These are phyloP conservation scores for Amyelois transitella DNA, from an alignment of 1,140 invertebrate species.

Conservation along the genomic window DNA sequence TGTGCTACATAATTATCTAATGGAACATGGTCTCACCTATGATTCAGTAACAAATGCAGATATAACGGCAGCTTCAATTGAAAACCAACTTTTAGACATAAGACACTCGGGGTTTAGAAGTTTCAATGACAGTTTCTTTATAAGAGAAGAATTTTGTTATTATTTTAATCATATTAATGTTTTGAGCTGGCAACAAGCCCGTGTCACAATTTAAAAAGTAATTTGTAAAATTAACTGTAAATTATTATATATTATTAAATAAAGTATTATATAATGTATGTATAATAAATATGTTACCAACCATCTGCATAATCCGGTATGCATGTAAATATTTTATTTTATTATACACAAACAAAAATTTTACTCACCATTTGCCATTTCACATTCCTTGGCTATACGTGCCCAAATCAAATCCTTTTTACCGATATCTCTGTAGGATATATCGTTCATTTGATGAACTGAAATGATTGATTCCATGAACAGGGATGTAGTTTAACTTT, in stretches of 20 bases:
- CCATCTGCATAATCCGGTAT: not conserved
- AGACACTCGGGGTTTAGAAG: no score
- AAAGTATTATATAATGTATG: not conserved
- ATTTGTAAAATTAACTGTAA: not conserved
- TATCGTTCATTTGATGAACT: slow-evolving; percentile 8
- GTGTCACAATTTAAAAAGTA: not conserved
- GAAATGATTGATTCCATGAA: no score
- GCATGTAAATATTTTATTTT: not conserved
- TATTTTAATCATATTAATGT: not conserved
- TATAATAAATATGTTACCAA: not conserved
- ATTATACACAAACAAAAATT: slow-evolving; percentile 3
- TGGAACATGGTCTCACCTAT: slow-evolving; percentile 10
- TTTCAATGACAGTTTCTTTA: no score
- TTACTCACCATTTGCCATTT: slow-evolving; percentile 12
- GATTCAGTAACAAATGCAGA: no score
- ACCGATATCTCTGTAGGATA: slow-evolving; percentile 6
- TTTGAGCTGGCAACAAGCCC: not conserved
- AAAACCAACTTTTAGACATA: no score
- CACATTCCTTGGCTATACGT: slow-evolving; percentile 9
- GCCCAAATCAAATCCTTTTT: slow-evolving; percentile 12
- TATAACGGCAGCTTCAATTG: no score
- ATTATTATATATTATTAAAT: no score
- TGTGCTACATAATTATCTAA: slow-evolving; percentile 37
- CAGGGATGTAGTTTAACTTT: slow-evolving; percentile 10
- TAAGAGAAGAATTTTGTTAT: no score